These are phyloP conservation scores for Melikaiella ostensackeni DNA, from an alignment of 2,888 invertebrate species.

Conservation along the genomic window DNA sequence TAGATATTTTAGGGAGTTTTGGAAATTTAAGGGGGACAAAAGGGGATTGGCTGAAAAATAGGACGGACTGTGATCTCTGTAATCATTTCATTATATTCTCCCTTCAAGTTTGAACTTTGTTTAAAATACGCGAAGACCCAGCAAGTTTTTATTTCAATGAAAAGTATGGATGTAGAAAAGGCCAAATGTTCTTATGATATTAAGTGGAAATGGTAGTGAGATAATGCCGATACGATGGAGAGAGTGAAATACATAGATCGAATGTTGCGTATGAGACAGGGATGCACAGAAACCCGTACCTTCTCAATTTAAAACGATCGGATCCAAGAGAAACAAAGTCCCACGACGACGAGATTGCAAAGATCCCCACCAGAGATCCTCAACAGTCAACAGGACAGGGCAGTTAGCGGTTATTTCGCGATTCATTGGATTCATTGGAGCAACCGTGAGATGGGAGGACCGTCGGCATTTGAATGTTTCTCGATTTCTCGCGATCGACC, in stretches of 20 bases:
- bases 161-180: no score
- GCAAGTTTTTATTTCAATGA: no score
- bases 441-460: constrained; percentile 24
- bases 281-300: constrained; percentile 6
- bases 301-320: neutral
- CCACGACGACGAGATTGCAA: constrained; percentile 10
- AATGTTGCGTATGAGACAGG: neutral
- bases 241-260: neutral
- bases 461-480: constrained; percentile 8
- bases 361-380: constrained; percentile 9
- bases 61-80: no score
- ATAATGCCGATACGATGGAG: neutral
- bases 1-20: no score
- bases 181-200: neutral
- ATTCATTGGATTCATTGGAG: neutral
- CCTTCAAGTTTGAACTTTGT: no score
- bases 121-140: no score
- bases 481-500: constrained; percentile 36
- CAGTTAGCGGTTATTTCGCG: constrained; percentile 4
- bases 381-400: neutral
- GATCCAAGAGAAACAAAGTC: constrained; percentile 2
- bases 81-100: no score
- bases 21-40: no score
- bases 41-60: no score
- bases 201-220: neutral